A percentile compares a stretch with the other conserved stretches of the same genome.
phyloP scores from a whole-genome alignment of 2,888 invertebrate species.

The Ophion costatus region DNA sequence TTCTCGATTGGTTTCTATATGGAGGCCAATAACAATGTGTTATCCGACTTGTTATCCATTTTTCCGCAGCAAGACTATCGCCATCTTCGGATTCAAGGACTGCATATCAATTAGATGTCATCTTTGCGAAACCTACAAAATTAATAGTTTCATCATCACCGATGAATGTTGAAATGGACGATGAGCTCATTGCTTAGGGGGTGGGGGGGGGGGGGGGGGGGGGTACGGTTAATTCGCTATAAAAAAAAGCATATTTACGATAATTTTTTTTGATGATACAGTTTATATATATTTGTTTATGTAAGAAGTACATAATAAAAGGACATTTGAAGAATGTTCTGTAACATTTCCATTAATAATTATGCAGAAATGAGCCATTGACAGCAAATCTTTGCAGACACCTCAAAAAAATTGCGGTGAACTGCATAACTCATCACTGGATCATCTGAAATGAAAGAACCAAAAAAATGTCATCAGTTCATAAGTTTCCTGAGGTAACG shows the following conservation, averaged over 20 bases:
- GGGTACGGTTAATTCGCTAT: conserved; percentile 6
- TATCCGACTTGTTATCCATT: conserved; percentile 40
- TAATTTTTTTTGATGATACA: conserved; percentile 19
- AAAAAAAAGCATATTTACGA: conserved; percentile 21
- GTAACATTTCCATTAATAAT: no score
- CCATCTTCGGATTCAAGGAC: conserved; percentile 43
- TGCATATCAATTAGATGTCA: conserved; percentile 40
- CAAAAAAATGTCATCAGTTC: no score
- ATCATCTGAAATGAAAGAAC: no score
- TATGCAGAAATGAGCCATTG: no score
- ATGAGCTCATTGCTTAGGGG: conserved; percentile 35
- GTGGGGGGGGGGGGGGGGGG: conserved; percentile 16
- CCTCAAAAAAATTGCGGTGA: no score
- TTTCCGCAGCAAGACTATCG: conserved; percentile 35
- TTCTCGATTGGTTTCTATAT: conserved; percentile 45
- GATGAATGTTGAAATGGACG: conserved; percentile 39
- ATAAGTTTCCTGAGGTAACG: no score
- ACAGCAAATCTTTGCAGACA: no score
- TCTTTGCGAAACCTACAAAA: conserved; percentile 41
- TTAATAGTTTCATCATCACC: conserved; percentile 37
- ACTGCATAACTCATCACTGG: no score
- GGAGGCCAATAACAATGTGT: conserved; percentile 52
- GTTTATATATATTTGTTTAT: conserved; percentile 28
- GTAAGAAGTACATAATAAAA: no score
- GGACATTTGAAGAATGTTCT: no score